Evolutionary conservation across 2,113 vertebrate genomes (phyloP), one percentile per base, ranked within the genome.

Genomic region (Pithys albifrons): DNA sequence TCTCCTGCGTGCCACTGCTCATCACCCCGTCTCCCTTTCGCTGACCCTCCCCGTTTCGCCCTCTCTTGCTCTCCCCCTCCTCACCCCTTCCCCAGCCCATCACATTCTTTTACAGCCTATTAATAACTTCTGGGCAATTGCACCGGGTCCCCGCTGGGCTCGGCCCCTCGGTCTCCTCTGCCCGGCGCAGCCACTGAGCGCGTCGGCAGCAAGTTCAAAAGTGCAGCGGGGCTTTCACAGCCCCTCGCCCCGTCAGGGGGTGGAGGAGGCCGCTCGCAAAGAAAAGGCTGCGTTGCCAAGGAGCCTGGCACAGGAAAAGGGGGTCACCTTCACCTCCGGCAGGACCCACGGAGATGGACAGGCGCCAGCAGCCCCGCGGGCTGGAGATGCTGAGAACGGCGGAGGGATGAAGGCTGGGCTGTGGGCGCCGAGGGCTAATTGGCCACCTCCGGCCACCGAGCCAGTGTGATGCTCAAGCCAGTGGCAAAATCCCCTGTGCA

Each of bases 61-160:
- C 74, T 33, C 16, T 20, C 70, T 19, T 17, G 15, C 75, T 85
- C 33, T 45, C 70, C 73, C 58, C 37, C 15, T 5, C 45, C 70
- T 76, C 74, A 46, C 20, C 75, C 82, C 67, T 77, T 91, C 90
- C 83, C 76, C 64, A 49, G 84, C 88, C 95, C 93, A 74, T 84
- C 86, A 71, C 96, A 96, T 96, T 97, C 96, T 96, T 96, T 94
- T 73, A 7, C 89, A 92, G 95, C 91, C 96, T 96, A 96, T 95
- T 97, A 96, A 97, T 96, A 97, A 95, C 96, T 97, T 97, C 96
- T 97, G 96, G 96, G 95, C 95, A 96, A 96, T 97, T 97, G 92
- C 95, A 92, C 96, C 39, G 86, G 91, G 92, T 96, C 92, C 95
- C 96, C 11, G 95, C 96, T 96, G 96, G 89, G 96, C 83, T 52